Conservation (phyloP, 2,888 invertebrate genomes). For the Buathra laborator region DNA sequence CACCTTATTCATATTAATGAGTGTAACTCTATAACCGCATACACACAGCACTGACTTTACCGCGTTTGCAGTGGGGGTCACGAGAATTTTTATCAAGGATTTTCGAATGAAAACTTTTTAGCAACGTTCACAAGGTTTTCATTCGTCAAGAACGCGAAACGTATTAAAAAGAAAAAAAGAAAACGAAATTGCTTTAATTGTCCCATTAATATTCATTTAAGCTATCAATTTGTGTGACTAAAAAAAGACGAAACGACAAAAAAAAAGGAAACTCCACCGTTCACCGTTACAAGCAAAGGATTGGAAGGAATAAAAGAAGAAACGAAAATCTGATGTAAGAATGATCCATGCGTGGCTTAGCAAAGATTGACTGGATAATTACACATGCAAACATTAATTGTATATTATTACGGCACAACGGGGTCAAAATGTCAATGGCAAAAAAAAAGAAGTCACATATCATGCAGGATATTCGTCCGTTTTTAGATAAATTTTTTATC, state of each 20-base stretch:
- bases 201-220: slow-evolving; percentile 13
- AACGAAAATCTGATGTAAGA: slow-evolving; percentile 9
- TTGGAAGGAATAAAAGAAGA: not conserved
- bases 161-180: not conserved
- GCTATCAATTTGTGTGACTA: not conserved
- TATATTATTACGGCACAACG: slow-evolving; percentile 46
- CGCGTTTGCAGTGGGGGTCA: slow-evolving; percentile 21
- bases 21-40: slow-evolving; percentile 40
- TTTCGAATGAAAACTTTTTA: slow-evolving; percentile 14
- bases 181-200: not conserved
- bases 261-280: not conserved
- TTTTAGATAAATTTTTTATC: slow-evolving; percentile 11
- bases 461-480: slow-evolving; percentile 4
- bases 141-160: not conserved
- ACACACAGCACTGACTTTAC: slow-evolving; percentile 39
- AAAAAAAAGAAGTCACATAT: slow-evolving; percentile 11
- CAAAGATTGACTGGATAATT: slow-evolving; percentile 40
- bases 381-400: slow-evolving; percentile 47
- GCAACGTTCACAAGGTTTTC: not conserved
- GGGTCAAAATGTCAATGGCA: slow-evolving; percentile 63
- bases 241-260: not conserved
- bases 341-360: slow-evolving; percentile 9
- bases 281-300: not conserved
- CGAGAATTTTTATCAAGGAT: slow-evolving; percentile 48
- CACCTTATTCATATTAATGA: slow-evolving; percentile 77